Percentiles rank a stretch among this genome's conserved stretches.
These are phyloP conservation scores for Calycopis cecrops DNA, from an alignment of 1,140 invertebrate species.

Conservation along the genomic window DNA sequence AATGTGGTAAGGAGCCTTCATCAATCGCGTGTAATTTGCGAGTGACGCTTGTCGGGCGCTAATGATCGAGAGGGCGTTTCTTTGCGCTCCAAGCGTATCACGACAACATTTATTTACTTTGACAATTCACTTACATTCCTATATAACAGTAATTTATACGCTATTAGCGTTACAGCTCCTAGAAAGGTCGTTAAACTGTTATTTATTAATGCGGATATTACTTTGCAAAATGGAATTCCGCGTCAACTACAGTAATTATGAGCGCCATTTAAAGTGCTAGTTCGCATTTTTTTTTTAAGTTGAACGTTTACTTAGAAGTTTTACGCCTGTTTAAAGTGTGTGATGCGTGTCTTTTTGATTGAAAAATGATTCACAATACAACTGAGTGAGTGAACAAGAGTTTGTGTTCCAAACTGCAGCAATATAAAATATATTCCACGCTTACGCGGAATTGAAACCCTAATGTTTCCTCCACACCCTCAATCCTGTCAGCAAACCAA, in stretches of 20 bases:
- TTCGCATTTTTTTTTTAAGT: constrained; percentile 9
- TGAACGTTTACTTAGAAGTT: no score
- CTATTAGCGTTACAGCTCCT: neutral
- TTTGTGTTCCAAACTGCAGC: no score
- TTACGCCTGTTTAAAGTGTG: no score
- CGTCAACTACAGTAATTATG: neutral
- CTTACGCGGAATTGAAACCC: no score
- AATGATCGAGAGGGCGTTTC: constrained; percentile 44
- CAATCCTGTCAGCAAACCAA: no score
- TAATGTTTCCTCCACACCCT: no score
- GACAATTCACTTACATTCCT: constrained; percentile 16
- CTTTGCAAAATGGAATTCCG: constrained; percentile 2
- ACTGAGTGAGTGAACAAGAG: no score
- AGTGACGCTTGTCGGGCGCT: constrained; percentile 43
- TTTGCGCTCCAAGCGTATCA: constrained; percentile 14
- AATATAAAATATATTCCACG: no score
- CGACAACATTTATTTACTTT: constrained; percentile 19
- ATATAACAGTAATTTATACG: neutral
- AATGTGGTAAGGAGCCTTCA: constrained; percentile 35
- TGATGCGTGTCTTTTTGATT: no score
- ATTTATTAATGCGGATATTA: neutral
- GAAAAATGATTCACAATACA: no score
- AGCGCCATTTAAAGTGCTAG: neutral
- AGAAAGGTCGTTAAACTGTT: constrained; percentile 5
- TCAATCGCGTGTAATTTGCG: constrained; percentile 54